Conservation (phyloP, 2,888 invertebrate genomes). For the Drosophila kuntzei region DNA sequence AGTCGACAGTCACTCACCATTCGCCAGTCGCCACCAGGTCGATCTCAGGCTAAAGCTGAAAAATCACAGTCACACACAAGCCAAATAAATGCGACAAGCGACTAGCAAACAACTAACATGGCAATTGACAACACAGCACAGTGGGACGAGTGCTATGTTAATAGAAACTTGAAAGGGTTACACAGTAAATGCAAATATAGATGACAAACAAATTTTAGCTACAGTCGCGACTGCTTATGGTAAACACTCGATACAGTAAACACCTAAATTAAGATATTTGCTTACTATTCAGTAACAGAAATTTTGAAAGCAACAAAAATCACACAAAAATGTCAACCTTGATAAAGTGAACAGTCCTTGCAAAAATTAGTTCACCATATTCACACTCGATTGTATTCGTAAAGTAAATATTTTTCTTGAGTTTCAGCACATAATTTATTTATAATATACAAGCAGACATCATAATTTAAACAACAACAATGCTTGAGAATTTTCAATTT, state of each 20-base stretch:
- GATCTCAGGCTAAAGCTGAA: conserved; percentile 46
- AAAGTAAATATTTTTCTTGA: neutral
- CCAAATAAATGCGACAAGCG: conserved; percentile 38
- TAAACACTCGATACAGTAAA: neutral
- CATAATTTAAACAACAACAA: neutral
- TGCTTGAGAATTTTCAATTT: neutral
- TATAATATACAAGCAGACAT: neutral
- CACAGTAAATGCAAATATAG: neutral
- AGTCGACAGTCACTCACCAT: conserved; percentile 51
- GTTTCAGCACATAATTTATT: neutral
- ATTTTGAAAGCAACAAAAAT: conserved; percentile 1
- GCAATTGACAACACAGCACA: conserved; percentile 55
- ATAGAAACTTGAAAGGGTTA: neutral
- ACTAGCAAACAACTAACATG: conserved; percentile 50
- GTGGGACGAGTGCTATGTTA: conserved; percentile 17
- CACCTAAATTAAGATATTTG: neutral
- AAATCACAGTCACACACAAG: conserved; percentile 35
- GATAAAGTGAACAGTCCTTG: conserved; percentile 1
- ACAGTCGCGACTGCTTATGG: neutral
- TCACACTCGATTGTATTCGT: neutral
- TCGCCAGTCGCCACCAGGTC: conserved; percentile 48
- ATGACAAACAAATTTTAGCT: neutral
- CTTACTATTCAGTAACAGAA: neutral
- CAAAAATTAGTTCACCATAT: neutral
- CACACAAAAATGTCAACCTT: neutral